Conservation (phyloP, 1,140 invertebrate genomes). For the Apis florea region DNA sequence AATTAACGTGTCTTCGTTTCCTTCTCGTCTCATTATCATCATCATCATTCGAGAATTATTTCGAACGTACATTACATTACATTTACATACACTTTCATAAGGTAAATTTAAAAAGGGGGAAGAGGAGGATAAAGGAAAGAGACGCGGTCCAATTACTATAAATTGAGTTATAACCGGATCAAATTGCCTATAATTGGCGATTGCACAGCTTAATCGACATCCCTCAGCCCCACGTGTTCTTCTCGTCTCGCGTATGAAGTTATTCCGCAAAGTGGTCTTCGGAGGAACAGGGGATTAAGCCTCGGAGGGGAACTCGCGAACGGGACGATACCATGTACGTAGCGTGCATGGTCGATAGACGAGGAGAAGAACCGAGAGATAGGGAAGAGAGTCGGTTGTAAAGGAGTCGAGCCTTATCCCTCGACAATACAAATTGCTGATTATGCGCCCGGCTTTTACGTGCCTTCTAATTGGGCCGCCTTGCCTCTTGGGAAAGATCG, state of each 20-base stretch:
- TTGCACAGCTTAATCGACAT: conserved; percentile 71
- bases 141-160: conserved; percentile 73
- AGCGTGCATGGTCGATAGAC: not conserved
- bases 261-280: conserved; percentile 61
- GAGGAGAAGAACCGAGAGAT: not conserved
- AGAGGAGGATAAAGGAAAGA: not conserved
- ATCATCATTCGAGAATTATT: too few species aligned
- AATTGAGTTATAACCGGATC: conserved; percentile 77
- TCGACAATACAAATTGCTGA: conserved; percentile 75
- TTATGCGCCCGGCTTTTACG: conserved; percentile 72
- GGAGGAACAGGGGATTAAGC: conserved; percentile 6
- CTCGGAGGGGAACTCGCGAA: conserved; percentile 11
- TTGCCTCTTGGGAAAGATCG: conserved; percentile 71
- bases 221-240: conserved; percentile 20
- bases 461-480: conserved; percentile 74
- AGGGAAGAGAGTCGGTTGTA: conserved; percentile 17
- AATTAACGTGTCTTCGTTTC: too few species aligned
- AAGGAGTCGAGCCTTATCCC: conserved; percentile 50
- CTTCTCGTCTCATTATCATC: too few species aligned
- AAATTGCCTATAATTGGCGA: conserved; percentile 76
- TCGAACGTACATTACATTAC: too few species aligned
- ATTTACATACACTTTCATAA: too few species aligned
- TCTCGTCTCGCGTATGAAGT: conserved; percentile 61
- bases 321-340: not conserved
- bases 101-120: too few species aligned